A percentile compares a stretch with the other conserved stretches of the same genome.
phyloP scores from a whole-genome alignment of 2,797 vertebrate genomes.

The Hydrolagus colliei region DNA sequence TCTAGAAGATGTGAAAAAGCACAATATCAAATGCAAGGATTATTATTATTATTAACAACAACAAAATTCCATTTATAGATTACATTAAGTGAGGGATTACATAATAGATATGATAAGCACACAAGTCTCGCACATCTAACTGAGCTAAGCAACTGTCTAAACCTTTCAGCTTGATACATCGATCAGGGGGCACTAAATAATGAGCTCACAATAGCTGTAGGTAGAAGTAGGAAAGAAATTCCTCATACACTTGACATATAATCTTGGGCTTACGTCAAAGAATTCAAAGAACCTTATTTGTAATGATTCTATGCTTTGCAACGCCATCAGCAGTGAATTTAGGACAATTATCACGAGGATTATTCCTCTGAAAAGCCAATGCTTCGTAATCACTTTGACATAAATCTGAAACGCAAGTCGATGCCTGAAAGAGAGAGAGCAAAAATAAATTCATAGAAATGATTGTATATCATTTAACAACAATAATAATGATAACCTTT shows the following conservation, averaged over 20 bases:
- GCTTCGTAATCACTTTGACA: slow-evolving; percentile 35
- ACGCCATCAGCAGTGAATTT: slow-evolving; percentile 37
- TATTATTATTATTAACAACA: too few species aligned
- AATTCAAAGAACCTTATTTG: neutral
- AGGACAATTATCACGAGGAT: slow-evolving; percentile 36
- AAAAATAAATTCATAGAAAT: slow-evolving; percentile 2
- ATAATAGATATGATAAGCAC: too few species aligned
- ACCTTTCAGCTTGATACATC: neutral
- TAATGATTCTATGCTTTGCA: slow-evolving; percentile 38
- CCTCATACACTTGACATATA: neutral
- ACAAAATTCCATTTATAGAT: too few species aligned
- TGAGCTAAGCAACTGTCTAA: too few species aligned
- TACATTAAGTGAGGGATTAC: too few species aligned
- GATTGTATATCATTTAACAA: too few species aligned
- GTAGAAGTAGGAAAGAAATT: too few species aligned
- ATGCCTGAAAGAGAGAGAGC: neutral
- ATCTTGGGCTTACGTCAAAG: slow-evolving; percentile 41
- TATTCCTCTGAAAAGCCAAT: slow-evolving; percentile 33
- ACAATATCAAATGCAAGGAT: too few species aligned
- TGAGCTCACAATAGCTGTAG: too few species aligned
- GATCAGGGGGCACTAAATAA: neutral
- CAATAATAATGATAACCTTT: too few species aligned
- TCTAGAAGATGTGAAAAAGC: too few species aligned
- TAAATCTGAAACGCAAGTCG: slow-evolving; percentile 23
- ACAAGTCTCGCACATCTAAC: too few species aligned